These are phyloP conservation scores for Cremastinae sp. DNA, from an alignment of 2,888 invertebrate genomes.

Conservation along the genomic window DNA sequence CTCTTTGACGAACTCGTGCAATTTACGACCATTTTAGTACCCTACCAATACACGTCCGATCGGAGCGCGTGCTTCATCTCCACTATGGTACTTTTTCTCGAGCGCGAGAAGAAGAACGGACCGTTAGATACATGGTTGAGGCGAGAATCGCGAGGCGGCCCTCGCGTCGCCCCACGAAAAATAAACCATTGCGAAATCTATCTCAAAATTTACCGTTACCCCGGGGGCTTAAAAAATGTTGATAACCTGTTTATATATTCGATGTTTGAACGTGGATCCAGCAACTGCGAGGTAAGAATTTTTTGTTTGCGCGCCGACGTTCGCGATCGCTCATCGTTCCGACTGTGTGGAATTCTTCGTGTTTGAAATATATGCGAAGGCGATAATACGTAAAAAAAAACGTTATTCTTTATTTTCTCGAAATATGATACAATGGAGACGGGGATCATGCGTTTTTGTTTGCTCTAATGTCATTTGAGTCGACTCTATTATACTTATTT, in stretches of 20 bases:
- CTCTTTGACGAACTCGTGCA: background rate
- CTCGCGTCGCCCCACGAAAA: background rate
- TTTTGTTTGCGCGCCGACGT: background rate
- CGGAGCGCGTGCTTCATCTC: conserved; percentile 40
- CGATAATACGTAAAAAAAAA: conserved; percentile 35
- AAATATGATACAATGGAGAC: conserved; percentile 45
- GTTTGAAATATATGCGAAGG: conserved; percentile 6
- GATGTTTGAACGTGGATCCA: no score
- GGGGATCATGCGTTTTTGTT: conserved; percentile 27
- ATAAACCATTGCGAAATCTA: background rate
- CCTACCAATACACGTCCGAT: conserved; percentile 28
- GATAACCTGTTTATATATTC: background rate
- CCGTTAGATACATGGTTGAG: conserved; percentile 28
- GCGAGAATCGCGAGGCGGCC: conserved; percentile 28
- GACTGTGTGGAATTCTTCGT: background rate
- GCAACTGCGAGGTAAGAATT: background rate
- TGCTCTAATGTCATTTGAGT: conserved; percentile 32
- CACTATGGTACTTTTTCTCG: conserved; percentile 22
- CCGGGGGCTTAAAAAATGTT: background rate
- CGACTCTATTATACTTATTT: conserved; percentile 46
- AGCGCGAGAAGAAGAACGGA: conserved; percentile 32
- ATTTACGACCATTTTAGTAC: background rate
- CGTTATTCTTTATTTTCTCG: conserved; percentile 45
- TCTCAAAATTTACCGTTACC: no score
- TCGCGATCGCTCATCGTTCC: no score